Evolutionary conservation across 2,113 vertebrate genomes (phyloP).

Genomic region (Ciconia boyciana): DNA sequence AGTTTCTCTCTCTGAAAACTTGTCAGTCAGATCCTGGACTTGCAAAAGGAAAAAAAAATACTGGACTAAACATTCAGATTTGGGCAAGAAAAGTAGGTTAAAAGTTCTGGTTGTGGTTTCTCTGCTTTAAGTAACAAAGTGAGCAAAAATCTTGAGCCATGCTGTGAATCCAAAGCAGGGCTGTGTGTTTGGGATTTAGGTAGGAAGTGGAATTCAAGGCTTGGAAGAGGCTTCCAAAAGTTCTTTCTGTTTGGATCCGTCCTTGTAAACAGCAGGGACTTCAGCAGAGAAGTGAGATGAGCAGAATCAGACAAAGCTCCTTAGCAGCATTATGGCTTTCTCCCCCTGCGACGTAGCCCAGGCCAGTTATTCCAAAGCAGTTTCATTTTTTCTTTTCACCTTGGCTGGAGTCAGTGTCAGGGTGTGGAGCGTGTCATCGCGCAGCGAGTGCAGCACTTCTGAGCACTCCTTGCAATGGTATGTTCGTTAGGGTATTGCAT

Average conservation of each 20-base stretch:
- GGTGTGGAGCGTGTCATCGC: background rate
- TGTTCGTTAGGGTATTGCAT: background rate
- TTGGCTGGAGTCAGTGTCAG: background rate
- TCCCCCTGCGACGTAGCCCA: rapidly evolving
- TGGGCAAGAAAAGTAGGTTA: background rate
- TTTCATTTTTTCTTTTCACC: background rate
- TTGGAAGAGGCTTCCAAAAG: background rate
- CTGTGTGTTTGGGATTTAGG: background rate
- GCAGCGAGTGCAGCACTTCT: background rate
- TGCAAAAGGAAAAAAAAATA: background rate
- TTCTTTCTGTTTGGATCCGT: background rate
- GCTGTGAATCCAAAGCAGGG: background rate
- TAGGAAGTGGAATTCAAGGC: background rate
- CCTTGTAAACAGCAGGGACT: background rate
- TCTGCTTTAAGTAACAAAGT: background rate
- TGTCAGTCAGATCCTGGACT: background rate
- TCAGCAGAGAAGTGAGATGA: background rate
- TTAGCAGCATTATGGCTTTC: background rate
- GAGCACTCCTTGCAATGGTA: background rate
- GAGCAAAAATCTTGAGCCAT: background rate
- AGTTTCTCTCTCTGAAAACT: background rate
- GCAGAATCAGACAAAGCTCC: background rate
- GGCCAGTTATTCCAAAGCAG: background rate
- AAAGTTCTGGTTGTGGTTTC: background rate
- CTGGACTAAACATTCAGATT: background rate